phyloP scores from a whole-genome alignment of 2,888 invertebrate species.

The Eristalis pertinax region DNA sequence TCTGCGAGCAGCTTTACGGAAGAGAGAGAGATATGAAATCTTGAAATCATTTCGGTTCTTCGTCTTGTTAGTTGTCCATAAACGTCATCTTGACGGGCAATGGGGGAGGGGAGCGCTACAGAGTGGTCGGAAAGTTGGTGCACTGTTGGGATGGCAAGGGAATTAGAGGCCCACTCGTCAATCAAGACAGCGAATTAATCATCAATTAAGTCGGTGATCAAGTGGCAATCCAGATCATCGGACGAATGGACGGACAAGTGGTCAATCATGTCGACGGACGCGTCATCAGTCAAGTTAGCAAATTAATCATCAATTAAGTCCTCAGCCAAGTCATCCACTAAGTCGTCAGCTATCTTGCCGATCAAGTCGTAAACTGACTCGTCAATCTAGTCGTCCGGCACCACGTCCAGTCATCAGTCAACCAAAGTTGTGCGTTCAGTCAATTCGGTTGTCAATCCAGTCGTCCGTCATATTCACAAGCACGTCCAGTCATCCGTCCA shows the following conservation, averaged over 20 bases:
- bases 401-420: too few species aligned
- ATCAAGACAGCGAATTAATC: not conserved
- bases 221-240: not conserved
- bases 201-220: not conserved
- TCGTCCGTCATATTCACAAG: not conserved
- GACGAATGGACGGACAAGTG: too few species aligned
- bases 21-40: slow-evolving; percentile 33
- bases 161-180: not conserved
- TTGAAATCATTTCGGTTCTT: slow-evolving; percentile 32
- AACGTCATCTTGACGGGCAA: slow-evolving; percentile 60
- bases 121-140: slow-evolving; percentile 6
- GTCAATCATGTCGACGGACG: not conserved
- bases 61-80: slow-evolving; percentile 57
- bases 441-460: too few species aligned
- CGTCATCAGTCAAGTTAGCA: not conserved
- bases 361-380: not conserved
- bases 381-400: not conserved
- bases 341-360: not conserved
- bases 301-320: not conserved
- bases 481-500: not conserved
- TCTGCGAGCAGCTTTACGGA: slow-evolving; percentile 5
- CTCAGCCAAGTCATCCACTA: too few species aligned
- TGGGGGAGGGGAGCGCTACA: slow-evolving; percentile 4
- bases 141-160: not conserved
- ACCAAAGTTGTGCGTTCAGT: too few species aligned